These are phyloP conservation scores for Gallinago nigripennis DNA, from an alignment of 2,797 vertebrate genomes.

Conservation along the genomic window DNA sequence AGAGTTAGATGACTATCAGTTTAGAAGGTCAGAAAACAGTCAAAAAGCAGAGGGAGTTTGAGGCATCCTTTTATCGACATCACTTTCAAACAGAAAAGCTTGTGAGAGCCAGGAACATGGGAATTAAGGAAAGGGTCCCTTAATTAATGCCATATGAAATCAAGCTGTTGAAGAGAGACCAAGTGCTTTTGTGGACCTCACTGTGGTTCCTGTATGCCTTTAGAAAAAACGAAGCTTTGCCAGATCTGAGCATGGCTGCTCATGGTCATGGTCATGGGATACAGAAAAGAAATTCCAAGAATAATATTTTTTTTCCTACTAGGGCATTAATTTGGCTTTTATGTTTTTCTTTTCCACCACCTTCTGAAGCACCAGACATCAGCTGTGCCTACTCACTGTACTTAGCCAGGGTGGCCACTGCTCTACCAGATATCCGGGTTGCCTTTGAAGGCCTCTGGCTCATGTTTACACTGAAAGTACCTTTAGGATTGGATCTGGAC, in stretches of 20 bases:
- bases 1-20: not conserved
- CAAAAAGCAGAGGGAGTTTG: not conserved
- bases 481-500: not conserved
- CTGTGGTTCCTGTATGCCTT: not conserved
- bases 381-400: not conserved
- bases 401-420: not conserved
- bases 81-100: not conserved
- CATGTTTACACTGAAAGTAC: not conserved
- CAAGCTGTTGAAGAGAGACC: not conserved
- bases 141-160: not conserved
- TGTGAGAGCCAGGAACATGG: not conserved
- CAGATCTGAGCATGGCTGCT: not conserved
- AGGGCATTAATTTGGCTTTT: not conserved
- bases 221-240: not conserved
- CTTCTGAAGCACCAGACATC: not conserved
- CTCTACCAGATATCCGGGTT: not conserved
- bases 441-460: not conserved
- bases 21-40: not conserved
- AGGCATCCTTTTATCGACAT: not conserved
- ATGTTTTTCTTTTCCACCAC: not conserved
- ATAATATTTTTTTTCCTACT: not conserved
- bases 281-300: not conserved
- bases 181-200: not conserved
- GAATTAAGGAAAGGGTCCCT: not conserved
- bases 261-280: not conserved